Evolutionary conservation across 2,888 invertebrate species (phyloP), one percentile per base, ranked within the genome.

Genomic region (Cynaeus angustus): DNA sequence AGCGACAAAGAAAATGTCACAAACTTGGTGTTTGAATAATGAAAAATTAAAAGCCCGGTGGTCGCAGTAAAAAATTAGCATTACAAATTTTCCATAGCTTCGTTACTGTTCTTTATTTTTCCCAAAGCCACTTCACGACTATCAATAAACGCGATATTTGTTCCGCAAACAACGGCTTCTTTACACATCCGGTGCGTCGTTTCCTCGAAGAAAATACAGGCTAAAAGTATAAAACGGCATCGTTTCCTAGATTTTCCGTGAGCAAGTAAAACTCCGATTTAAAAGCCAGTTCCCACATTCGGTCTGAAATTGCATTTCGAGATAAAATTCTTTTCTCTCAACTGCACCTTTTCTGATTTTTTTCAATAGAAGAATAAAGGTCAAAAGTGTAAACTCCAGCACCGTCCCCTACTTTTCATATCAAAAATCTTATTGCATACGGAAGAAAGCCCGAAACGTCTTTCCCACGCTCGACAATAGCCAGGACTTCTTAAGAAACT

Each of bases 381-480:
- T 66, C 55, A 66, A 66, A 66, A 56, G 66, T 46, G 45, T 56
- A 66, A 45, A 33, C 30, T 10, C 43, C 46, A 46, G 46, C 46
- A 16, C 16, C 10, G 13, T 46, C 33, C 53, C 53, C 37, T 53
- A 53, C 16, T 37, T 53, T 37, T 37, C 28, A 37, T 37, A 33
- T 53, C 37, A 26, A 53, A 46, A 46, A 46, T 46, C 41, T 41
- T 41, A 13, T 21, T 50, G 13, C 56, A 67, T 30, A 59, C 62
- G 62, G 56, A 68, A 64, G 59, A 56, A 66, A 56, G 43, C 45
- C 66, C 66, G 66, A 38, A 55, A 55, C 56, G 55, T 14, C 58
- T 68, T 74, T 74, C 74, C 74, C 74, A 74, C 74, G 74, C 59
- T 71, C 62, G 69, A 74, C 74, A 74, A 74, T 71, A 55, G 59